phyloP scores from a whole-genome alignment of 2,113 vertebrate genomes.

The Mormyrus iriodes region DNA sequence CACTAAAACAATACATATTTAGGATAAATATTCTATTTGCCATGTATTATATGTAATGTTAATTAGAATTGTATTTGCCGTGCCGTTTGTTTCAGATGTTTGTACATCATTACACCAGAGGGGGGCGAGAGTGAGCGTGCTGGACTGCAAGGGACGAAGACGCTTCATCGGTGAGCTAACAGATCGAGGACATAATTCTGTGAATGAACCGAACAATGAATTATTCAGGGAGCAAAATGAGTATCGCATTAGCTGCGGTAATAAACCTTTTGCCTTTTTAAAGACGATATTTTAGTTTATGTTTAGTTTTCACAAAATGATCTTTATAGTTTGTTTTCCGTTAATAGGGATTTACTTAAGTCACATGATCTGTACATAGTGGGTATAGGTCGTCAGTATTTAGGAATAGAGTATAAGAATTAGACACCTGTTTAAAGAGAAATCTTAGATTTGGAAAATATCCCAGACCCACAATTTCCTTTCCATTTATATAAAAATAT shows the following conservation, averaged over 20 bases:
- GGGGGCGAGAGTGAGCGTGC: background rate
- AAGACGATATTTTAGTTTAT: background rate
- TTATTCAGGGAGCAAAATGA: background rate
- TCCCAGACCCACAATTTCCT: background rate
- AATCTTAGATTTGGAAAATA: background rate
- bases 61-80: background rate
- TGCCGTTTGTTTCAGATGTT: background rate
- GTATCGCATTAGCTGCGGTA: too few species aligned
- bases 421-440: background rate
- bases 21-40: too few species aligned
- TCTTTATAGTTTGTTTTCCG: background rate
- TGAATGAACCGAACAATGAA: background rate
- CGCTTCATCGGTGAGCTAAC: background rate
- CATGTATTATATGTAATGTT: background rate
- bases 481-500: background rate
- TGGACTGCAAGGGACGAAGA: background rate
- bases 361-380: background rate
- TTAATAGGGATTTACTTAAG: background rate
- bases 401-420: background rate
- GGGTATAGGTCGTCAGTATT: background rate
- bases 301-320: background rate
- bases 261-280: background rate
- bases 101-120: background rate
- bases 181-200: background rate
- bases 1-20: too few species aligned